Evolutionary conservation across 2,113 vertebrate species (phyloP), one percentile per base, ranked within the genome.

Genomic region (Zingel zingel): DNA sequence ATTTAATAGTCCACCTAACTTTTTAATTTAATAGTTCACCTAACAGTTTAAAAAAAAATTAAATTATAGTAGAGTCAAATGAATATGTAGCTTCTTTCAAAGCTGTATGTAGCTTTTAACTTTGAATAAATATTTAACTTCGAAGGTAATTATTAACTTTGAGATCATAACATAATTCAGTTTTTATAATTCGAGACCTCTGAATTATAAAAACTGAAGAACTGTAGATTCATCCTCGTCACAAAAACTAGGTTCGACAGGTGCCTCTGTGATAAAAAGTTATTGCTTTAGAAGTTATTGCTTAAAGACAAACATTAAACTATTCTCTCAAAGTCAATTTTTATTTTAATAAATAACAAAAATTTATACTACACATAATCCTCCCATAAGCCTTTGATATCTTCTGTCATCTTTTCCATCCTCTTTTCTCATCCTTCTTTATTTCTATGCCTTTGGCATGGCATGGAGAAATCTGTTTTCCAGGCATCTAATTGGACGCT

Each of bases 401-500:
- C 62, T 53, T 47, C 75, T 61, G 84, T 94, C 92, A 93, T 87
- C 84, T 91, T 95, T 94, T 93, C 90, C 92, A 88, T 80, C 63
- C 67, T 21, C 10, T 56, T 68, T 84, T 87, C 84, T 91, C 75
- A 71, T 88, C 77, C 50, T 89, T 63, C 74, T 84, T 58, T 85
- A 76, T 88, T 91, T 77, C 82, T 85, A 10, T 61, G 67, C 84
- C 58, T 82, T 87, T 85, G 86, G 86, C 86, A 85, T 86, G 73
- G 81, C 76, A 82, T 48, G 16, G 70, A 85, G 76, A 91, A 92
- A 90, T 92, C 86, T 92, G 88, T 95, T 95, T 94, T 92, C 89
- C 90, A 95, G 93, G 73, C 89, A 88, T 92, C 87, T 92, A 92
- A 93, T 94, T 94, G 92, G 92, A 93, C 36, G 67, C 70, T 77